Evolutionary conservation across 2,888 invertebrate genomes (phyloP).

Genomic region (Trachelus stipa): DNA sequence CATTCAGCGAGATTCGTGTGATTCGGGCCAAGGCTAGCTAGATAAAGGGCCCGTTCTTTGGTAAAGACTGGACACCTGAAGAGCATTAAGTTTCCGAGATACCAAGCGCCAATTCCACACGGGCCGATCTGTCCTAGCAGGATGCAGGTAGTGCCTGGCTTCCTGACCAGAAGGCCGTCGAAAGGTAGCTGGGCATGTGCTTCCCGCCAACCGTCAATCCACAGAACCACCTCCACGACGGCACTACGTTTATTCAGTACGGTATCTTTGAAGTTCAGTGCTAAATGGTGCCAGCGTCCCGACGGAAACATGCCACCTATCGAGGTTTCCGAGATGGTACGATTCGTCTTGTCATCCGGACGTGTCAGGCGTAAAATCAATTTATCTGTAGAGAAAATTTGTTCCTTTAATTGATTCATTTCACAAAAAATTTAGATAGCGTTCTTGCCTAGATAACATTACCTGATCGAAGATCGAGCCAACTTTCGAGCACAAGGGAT

Average conservation of each 20-base stretch:
- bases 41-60: conserved; percentile 69
- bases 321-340: conserved; percentile 69
- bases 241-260: conserved; percentile 70
- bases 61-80: conserved; percentile 71
- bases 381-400: conserved; percentile 60
- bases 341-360: conserved; percentile 68
- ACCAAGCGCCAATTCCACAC: conserved; percentile 67
- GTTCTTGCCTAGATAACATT: conserved; percentile 13
- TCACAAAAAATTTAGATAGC: conserved; percentile 7
- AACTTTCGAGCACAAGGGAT: conserved; percentile 73
- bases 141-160: conserved; percentile 70
- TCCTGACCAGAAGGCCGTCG: conserved; percentile 73
- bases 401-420: not conserved
- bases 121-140: conserved; percentile 69
- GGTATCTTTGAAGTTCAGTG: conserved; percentile 71
- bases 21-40: conserved; percentile 71
- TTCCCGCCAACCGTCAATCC: conserved; percentile 72
- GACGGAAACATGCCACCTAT: conserved; percentile 66
- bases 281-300: conserved; percentile 71
- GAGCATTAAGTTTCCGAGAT: conserved; percentile 70
- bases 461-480: conserved; percentile 70
- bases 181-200: conserved; percentile 71
- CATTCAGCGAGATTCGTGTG: conserved; percentile 67
- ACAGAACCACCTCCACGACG: conserved; percentile 72
- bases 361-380: conserved; percentile 69